A percentile compares a stretch with the other conserved stretches of the same genome.
Conservation (phyloP, 1,140 invertebrate species). For the Apis cerana region DNA sequence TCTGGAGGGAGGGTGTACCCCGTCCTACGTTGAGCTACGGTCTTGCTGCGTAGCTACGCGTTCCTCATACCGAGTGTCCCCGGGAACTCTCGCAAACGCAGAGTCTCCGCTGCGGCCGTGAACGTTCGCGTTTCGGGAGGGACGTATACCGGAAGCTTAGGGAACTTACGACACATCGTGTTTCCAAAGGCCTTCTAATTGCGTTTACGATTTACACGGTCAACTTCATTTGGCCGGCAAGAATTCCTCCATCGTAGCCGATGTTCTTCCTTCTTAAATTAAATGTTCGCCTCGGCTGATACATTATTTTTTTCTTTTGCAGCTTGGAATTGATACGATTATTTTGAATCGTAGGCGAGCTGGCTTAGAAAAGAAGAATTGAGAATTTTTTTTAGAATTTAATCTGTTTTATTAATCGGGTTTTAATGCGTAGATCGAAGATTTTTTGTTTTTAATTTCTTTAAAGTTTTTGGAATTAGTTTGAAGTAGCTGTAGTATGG, state of each 20-base stretch:
- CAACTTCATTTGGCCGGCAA: constrained; percentile 3
- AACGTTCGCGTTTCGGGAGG: constrained; percentile 48
- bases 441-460: no score
- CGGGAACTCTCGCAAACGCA: constrained; percentile 70
- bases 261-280: background rate
- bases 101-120: constrained; percentile 65
- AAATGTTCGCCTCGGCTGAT: no score
- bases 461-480: no score
- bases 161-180: constrained; percentile 57
- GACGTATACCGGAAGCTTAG: constrained; percentile 51
- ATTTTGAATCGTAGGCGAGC: no score
- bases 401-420: no score
- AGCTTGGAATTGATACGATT: no score
- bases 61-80: constrained; percentile 82
- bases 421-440: no score
- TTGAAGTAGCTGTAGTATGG: no score
- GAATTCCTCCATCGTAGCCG: constrained; percentile 2
- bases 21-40: constrained; percentile 80
- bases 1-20: constrained; percentile 73
- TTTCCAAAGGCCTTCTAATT: constrained; percentile 37
- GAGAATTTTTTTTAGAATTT: no score
- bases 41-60: constrained; percentile 81
- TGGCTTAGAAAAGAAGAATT: no score
- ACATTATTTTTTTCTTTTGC: no score
- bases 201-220: constrained; percentile 27